Base-by-base conservation (phyloP, 2,113 vertebrate genomes). In the Etia nguti region DNA sequence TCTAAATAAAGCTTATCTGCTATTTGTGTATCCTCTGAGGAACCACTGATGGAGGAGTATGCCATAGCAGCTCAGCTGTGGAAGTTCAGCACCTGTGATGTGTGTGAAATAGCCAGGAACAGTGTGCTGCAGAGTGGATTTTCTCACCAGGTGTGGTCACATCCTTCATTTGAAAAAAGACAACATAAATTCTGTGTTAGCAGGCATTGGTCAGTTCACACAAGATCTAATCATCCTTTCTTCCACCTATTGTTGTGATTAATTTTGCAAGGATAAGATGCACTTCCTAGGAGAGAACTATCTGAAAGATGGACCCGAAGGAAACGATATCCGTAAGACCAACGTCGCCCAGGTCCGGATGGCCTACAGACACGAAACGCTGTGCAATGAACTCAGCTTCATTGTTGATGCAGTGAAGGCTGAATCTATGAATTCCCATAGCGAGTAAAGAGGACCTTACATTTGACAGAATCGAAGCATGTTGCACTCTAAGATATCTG, bases 41-140 rank as follows among this genome's bases (percentile, higher is more conserved):
- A 99, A 90, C 97, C 98, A 1, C 95, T 98, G 60, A 99, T 99
- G 98, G 98, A 99, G 88, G 98, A 99, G 92, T 99, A 98, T 1
- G 98, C 98, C 8, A 99, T 99, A 29, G 98, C 98, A n/a, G 98
- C 98, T 62, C 98, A 99, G 93, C 97, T 99, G 88, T 99, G 98
- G 98, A 99, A 99, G 93, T 97, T 99, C 68, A 99, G 97, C 92
- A 98, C 98, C 0, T 99, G 98, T 79, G 98, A 99, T 92, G 93
- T 98, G 90, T 99, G 98, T 94, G 98, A 99, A 92, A 97, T 99
- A 68, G 98, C 98, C 84, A 95, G 98, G 86, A 99, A 98, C 95
- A 99, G 98, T 0, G 98, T 99, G 41, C 93, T 98, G 24, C 98
- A 99, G 91, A 98, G 98, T 0, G 98, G 98, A 83, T 83, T 99